Evolutionary conservation across 1,140 invertebrate genomes (phyloP).

Genomic region (Cydia pomonella): DNA sequence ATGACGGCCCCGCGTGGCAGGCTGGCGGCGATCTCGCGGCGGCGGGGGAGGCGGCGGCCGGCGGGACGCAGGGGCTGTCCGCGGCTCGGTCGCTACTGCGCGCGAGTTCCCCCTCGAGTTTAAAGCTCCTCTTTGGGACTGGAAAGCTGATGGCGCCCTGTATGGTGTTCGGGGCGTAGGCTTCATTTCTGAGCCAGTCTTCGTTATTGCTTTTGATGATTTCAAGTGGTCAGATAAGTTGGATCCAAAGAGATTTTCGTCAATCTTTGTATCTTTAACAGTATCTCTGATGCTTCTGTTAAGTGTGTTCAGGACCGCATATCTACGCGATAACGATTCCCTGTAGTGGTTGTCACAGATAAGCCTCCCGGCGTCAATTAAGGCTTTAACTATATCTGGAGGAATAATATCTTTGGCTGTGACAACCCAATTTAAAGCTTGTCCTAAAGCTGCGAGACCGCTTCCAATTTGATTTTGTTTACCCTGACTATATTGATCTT

Average conservation of each 20-base stretch:
- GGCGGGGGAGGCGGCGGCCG: not conserved
- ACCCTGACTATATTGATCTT: not conserved
- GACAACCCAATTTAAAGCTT: not conserved
- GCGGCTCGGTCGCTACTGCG: not conserved
- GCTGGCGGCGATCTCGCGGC: not conserved
- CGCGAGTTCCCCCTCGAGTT: not conserved
- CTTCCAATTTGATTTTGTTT: not conserved
- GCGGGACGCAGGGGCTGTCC: not conserved
- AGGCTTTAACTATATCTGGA: not conserved
- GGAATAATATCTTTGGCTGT: not conserved
- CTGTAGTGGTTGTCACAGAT: not conserved
- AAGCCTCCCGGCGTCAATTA: not conserved
- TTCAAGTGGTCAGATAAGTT: slow-evolving; percentile 28
- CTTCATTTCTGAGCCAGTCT: slow-evolving; percentile 25
- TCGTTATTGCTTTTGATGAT: slow-evolving; percentile 29
- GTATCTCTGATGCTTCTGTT: not conserved
- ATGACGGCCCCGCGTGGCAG: not conserved
- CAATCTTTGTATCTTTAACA: slow-evolving; percentile 5
- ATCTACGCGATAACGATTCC: not conserved
- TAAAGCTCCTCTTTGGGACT: not conserved
- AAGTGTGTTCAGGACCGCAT: not conserved
- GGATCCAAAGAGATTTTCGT: slow-evolving; percentile 25
- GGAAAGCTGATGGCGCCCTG: not conserved
- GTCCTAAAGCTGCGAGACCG: not conserved
- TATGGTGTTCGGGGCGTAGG: not conserved